Percentiles rank a stretch among this genome's conserved stretches.
Evolutionary conservation across 1,140 invertebrate species (phyloP).

Genomic region (Scaptomyza montana): DNA sequence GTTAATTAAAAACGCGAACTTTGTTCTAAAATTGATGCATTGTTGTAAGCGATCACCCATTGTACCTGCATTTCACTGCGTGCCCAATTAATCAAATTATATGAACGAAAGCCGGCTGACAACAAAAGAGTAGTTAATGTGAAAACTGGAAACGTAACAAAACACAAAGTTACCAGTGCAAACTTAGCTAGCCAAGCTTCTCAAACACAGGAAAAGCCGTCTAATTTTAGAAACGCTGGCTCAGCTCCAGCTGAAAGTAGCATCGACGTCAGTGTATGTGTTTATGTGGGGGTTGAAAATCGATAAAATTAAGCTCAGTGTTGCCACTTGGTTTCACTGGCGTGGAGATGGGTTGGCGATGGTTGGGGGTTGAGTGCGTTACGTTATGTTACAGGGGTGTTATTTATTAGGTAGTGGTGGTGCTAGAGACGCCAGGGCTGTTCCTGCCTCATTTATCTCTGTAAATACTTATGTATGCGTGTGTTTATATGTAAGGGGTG

Average conservation of each 20-base stretch:
- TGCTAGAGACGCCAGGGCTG: slow-evolving; percentile 39
- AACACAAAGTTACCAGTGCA: slow-evolving; percentile 12
- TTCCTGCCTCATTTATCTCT: slow-evolving; percentile 33
- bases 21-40: not conserved
- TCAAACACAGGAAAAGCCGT: slow-evolving; percentile 13
- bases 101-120: slow-evolving; percentile 28
- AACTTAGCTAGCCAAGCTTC: slow-evolving; percentile 29
- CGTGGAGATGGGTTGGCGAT: not conserved
- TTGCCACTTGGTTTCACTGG: slow-evolving; percentile 58
- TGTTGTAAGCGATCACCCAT: not conserved
- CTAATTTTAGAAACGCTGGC: slow-evolving; percentile 61
- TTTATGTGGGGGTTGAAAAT: slow-evolving; percentile 55
- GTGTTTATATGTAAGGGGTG: slow-evolving; percentile 7
- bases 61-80: slow-evolving; percentile 21
- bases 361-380: slow-evolving; percentile 32
- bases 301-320: slow-evolving; percentile 73
- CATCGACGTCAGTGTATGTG: slow-evolving; percentile 9
- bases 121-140: not conserved
- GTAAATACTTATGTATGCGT: not conserved
- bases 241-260: slow-evolving; percentile 28
- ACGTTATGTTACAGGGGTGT: slow-evolving; percentile 22
- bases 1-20: too few relatives aligned
- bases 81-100: slow-evolving; percentile 56
- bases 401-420: slow-evolving; percentile 29
- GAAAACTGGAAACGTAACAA: slow-evolving; percentile 7